phyloP scores from a whole-genome alignment of 2,888 invertebrate genomes.

The Mechanitis mazaeus region DNA sequence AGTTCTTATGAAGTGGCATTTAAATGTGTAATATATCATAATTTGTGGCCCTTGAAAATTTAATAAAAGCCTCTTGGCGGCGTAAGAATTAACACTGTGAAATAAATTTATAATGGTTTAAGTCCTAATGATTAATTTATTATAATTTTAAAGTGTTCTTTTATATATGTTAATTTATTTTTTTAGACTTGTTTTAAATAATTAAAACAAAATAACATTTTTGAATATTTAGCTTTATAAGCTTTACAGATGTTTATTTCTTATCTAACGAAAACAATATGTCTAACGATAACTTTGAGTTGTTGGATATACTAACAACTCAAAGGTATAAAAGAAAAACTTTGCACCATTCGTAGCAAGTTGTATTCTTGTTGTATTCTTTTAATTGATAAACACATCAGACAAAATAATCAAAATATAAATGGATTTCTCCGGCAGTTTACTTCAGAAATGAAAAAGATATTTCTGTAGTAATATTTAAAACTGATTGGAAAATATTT shows the following conservation, averaged over 20 bases:
- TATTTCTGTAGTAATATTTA: slow-evolving; percentile 45
- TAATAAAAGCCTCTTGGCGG: slow-evolving; percentile 14
- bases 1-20: background rate
- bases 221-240: too few species aligned
- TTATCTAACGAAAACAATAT: too few species aligned
- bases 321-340: slow-evolving; percentile 10
- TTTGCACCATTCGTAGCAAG: slow-evolving; percentile 14
- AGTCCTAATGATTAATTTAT: slow-evolving; percentile 8
- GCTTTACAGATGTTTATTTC: too few species aligned
- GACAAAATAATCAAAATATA: slow-evolving; percentile 32
- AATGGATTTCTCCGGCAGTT: slow-evolving; percentile 30
- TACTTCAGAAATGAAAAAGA: slow-evolving; percentile 32
- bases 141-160: too few species aligned
- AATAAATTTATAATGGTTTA: slow-evolving; percentile 10
- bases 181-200: too few species aligned
- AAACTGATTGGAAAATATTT: slow-evolving; percentile 31
- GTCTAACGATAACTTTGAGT: too few species aligned
- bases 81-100: slow-evolving; percentile 12
- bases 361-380: slow-evolving; percentile 10
- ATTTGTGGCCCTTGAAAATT: slow-evolving; percentile 16
- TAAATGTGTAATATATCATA: slow-evolving; percentile 11
- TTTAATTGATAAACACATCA: slow-evolving; percentile 30
- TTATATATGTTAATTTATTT: too few species aligned
- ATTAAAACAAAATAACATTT: too few species aligned
- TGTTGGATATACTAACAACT: too few species aligned